phyloP scores from a whole-genome alignment of 2,888 invertebrate species.

The Caenorhabditis sulstoni region DNA sequence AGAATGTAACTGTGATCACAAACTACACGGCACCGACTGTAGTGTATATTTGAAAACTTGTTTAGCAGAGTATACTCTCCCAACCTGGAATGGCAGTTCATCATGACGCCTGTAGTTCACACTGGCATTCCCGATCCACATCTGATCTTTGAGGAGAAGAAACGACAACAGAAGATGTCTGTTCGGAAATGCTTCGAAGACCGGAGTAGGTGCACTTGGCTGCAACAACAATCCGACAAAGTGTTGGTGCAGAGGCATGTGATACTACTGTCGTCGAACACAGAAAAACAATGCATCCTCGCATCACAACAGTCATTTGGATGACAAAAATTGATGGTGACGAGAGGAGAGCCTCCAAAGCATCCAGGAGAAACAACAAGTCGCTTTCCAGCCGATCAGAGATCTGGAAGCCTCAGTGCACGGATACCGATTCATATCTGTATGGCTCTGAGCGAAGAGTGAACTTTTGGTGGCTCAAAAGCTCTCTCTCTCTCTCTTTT shows the following conservation, averaged over 20 bases:
- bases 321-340: constrained; percentile 7
- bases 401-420: too few relatives aligned
- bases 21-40: constrained; percentile 38
- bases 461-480: too few relatives aligned
- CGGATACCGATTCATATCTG: too few relatives aligned
- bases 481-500: too few relatives aligned
- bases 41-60: constrained; percentile 49
- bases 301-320: constrained; percentile 10
- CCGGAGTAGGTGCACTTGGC: constrained; percentile 9
- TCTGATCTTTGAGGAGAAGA: too few relatives aligned
- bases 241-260: constrained; percentile 16
- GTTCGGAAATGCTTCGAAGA: constrained; percentile 6
- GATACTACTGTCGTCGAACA: constrained; percentile 19
- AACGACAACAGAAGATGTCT: too few relatives aligned
- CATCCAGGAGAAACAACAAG: not conserved
- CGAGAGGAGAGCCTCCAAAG: not conserved
- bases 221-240: constrained; percentile 13
- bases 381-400: too few relatives aligned
- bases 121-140: too few relatives aligned
- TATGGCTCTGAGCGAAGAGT: too few relatives aligned
- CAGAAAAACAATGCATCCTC: constrained; percentile 8
- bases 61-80: constrained; percentile 24
- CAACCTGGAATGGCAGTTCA: constrained; percentile 1
- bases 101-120: constrained; percentile 8
- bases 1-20: constrained; percentile 8